Percentiles rank a stretch among this genome's conserved stretches.
phyloP scores from a whole-genome alignment of 2,113 vertebrate species.

The Psilopsiagon aurifrons region DNA sequence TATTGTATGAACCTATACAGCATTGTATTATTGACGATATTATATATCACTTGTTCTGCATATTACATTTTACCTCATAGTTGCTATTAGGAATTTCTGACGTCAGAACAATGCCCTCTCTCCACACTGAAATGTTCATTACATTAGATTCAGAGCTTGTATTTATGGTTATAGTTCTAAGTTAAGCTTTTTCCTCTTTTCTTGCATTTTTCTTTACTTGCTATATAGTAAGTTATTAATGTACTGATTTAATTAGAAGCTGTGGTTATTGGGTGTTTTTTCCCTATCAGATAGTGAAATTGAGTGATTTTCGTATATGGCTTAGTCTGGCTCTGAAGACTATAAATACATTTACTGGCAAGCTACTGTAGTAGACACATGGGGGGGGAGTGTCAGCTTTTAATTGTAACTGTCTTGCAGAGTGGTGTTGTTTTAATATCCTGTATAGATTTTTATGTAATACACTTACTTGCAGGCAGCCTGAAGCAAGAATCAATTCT shows the following conservation, averaged over 20 bases:
- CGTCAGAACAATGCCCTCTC: rapidly evolving
- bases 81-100: not conserved
- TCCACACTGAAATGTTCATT: not conserved
- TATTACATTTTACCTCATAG: not conserved
- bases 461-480: conserved; percentile 99
- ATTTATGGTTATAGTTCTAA: not conserved
- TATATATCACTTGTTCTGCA: not conserved
- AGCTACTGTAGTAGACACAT: conserved; percentile 78
- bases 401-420: conserved; percentile 99
- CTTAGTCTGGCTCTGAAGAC: conserved; percentile 64
- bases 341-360: conserved; percentile 80
- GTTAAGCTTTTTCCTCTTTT: not conserved
- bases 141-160: not conserved
- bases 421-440: conserved; percentile 99
- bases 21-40: not conserved
- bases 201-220: not conserved
- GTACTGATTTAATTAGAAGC: conserved; percentile 13
- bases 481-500: conserved; percentile 99
- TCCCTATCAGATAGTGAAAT: not conserved
- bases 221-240: not conserved
- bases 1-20: not conserved
- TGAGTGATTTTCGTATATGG: conserved; percentile 37
- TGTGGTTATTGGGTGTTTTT: not conserved
- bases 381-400: conserved; percentile 90
- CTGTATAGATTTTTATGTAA: conserved; percentile 99